Conservation (phyloP, 37 sponge, comb jelly and placozoan genomes). For the Spongia lamella region DNA sequence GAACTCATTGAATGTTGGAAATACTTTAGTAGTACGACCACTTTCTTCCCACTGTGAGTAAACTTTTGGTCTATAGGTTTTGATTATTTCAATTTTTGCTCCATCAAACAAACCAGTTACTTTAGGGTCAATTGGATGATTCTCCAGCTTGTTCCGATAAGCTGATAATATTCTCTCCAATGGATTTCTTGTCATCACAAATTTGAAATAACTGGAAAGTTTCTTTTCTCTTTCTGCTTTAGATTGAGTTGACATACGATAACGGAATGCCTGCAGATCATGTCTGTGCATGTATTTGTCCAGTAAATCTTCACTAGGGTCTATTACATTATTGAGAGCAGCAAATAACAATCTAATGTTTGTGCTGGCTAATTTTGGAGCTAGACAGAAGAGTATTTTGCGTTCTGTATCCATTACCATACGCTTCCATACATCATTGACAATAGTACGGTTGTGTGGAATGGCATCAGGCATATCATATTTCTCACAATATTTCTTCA, state of each 20-base stretch:
- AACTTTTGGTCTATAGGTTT: no score
- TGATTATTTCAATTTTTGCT: no score
- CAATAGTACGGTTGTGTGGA: slow-evolving; percentile 4
- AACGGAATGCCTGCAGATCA: background rate
- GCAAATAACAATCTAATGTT: slow-evolving; percentile 4
- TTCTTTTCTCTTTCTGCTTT: slow-evolving; percentile 4
- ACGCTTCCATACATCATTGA: background rate
- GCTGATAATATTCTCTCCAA: slow-evolving; percentile 24
- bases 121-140: no score
- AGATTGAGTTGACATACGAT: background rate
- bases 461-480: background rate
- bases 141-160: slow-evolving; percentile 5
- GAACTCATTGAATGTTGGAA: slow-evolving; percentile 41
- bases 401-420: no score
- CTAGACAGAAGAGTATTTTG: no score
- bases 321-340: slow-evolving; percentile 2
- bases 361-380: no score
- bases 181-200: slow-evolving; percentile 13
- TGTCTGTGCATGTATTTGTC: background rate
- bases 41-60: no score
- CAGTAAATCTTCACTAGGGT: background rate
- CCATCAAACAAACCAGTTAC: no score
- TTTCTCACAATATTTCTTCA: slow-evolving; percentile 17
- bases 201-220: slow-evolving; percentile 11
- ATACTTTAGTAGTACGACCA: no score